Base-by-base conservation (phyloP, 2,888 invertebrate genomes). In the Unio pictorum region DNA sequence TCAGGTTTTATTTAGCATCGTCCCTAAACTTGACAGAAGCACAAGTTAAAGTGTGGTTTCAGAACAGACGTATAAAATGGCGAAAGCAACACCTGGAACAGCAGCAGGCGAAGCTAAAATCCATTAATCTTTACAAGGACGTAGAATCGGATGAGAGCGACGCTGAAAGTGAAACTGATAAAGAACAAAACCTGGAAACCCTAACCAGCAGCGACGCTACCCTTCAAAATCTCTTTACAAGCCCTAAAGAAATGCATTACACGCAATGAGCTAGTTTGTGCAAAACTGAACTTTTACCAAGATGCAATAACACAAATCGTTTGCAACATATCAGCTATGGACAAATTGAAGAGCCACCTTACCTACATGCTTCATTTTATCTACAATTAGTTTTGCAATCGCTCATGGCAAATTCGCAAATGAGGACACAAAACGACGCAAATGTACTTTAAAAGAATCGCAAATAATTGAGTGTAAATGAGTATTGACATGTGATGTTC, bases 51-150 rank as follows among this genome's bases (percentile, higher is more conserved):
- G 90, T 89, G 20, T 89, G 89, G 89, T 89, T 89, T 73, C 89
- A 89, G 74, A 89, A 89, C 77, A 72, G 89, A 54, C 93, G 98
- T 59, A 98, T 98, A 81, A 96, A 96, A 91, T 98, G 97, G 97
- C 92, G 98, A 65, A 98, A 98, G 87, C 96, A 97, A 85, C 96
- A 97, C 84, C 91, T 97, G 82, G 97, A 97, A 88, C 93, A 96
- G 84, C 96, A 97, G 68, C 86, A 86, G 56, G 76, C 76, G 3
- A 76, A 72, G 68, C 71, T 76, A 5, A 72, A 72, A 62, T 69
- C 73, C 8, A 69, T 79, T n/a, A 73, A 81, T 55, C 72, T 79
- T 26, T 78, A 77, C 72, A 67, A 71, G 55, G 71, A 73, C 55
- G 63, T 68, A 18, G 79, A 81, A 54, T 75, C 80, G n/a, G 78